Percentiles rank a stretch among this genome's conserved stretches.
Conservation (phyloP, 2,797 vertebrate genomes). For the Prunella strophiata region DNA sequence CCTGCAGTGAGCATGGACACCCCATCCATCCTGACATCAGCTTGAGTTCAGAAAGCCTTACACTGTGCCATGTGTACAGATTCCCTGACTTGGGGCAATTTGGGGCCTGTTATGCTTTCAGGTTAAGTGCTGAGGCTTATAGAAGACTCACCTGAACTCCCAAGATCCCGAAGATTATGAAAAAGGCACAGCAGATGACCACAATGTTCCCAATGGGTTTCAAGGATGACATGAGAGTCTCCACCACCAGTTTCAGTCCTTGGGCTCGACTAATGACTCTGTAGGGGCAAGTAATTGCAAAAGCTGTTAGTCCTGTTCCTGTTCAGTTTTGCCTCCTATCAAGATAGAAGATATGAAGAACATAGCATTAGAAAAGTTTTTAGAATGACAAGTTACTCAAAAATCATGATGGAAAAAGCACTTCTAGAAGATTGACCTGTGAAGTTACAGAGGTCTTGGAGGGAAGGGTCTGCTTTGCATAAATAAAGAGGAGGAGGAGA, state of each 20-base stretch:
- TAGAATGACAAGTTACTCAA: not conserved
- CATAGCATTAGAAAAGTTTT: not conserved
- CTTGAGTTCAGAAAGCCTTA: not conserved
- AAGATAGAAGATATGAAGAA: not conserved
- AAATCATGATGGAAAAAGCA: not conserved
- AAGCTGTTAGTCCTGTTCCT: not conserved
- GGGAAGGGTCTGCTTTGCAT: not conserved
- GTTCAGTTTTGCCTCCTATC: not conserved
- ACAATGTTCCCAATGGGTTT: conserved; percentile 99
- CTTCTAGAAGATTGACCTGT: not conserved
- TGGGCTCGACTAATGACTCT: conserved; percentile 98
- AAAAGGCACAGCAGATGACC: conserved; percentile 99
- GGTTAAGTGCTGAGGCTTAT: not conserved
- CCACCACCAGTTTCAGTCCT: conserved; percentile 96
- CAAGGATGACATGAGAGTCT: conserved; percentile 97
- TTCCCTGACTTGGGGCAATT: not conserved
- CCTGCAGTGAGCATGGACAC: not conserved
- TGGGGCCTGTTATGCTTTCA: rapidly evolving
- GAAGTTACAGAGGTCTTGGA: not conserved
- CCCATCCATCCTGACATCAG: not conserved
- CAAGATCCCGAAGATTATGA: conserved; percentile 98
- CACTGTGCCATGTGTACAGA: not conserved
- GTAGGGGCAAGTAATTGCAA: conserved; percentile 7
- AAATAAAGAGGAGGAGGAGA: not conserved
- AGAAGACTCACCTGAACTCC: conserved; percentile 91